A percentile compares a stretch with the other conserved stretches of the same genome.
These are phyloP conservation scores for Lochmaea capreae DNA, from an alignment of 2,888 invertebrate species.

Conservation along the genomic window DNA sequence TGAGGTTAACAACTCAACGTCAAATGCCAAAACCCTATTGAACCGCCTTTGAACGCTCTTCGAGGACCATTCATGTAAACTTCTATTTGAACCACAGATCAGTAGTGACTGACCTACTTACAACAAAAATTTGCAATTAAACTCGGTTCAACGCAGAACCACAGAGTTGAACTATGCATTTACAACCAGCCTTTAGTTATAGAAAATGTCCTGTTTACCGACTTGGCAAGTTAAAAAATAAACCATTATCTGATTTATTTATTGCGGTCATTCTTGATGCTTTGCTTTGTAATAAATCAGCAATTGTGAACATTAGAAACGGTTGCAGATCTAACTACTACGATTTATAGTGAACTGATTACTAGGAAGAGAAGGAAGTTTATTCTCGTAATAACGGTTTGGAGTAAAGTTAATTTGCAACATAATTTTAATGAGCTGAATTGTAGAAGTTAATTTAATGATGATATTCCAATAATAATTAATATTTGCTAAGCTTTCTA, in stretches of 20 bases:
- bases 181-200: too few species aligned
- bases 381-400: not conserved
- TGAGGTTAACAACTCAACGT: too few species aligned
- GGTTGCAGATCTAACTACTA: not conserved
- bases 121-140: too few species aligned
- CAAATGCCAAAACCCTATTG: too few species aligned
- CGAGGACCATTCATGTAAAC: too few species aligned
- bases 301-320: not conserved
- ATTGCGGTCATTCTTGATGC: constrained; percentile 3
- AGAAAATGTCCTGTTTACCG: not conserved
- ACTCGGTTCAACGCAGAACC: too few species aligned
- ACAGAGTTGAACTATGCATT: too few species aligned
- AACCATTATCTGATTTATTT: not conserved
- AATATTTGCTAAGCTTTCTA: not conserved
- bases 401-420: not conserved
- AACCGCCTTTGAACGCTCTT: too few species aligned
- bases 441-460: not conserved
- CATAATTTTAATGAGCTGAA: not conserved
- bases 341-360: not conserved
- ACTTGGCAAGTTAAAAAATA: not conserved
- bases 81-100: too few species aligned
- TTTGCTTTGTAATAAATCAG: not conserved
- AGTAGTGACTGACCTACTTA: too few species aligned
- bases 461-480: not conserved
- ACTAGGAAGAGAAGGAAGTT: not conserved